Percentiles rank a stretch among this genome's conserved stretches.
Evolutionary conservation across 1,140 invertebrate genomes (phyloP).

Genomic region (Macrobrachium rosenbergii): DNA sequence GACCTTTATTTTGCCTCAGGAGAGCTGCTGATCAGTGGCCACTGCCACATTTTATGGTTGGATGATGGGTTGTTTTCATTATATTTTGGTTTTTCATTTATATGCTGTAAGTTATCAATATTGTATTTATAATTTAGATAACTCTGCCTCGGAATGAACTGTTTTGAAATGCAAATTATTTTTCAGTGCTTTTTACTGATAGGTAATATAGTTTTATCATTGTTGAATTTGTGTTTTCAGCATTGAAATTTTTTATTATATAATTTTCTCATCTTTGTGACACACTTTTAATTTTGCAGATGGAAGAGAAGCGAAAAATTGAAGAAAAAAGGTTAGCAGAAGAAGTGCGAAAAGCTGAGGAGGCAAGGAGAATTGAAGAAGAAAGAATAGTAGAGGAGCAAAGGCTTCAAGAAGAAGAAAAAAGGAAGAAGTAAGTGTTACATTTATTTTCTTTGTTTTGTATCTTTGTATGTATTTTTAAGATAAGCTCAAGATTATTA

Average conservation of each 20-base stretch:
- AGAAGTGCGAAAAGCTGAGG: conserved; percentile 24
- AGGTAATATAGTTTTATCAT: too few relatives aligned
- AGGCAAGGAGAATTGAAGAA: conserved; percentile 27
- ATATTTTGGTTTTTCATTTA: too few relatives aligned
- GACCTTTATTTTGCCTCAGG: too few relatives aligned
- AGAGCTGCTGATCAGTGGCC: too few relatives aligned
- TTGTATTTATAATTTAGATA: too few relatives aligned
- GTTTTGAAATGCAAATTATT: not conserved
- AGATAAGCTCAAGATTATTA: too few relatives aligned
- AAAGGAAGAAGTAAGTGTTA: not conserved
- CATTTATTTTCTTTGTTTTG: not conserved
- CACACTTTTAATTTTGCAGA: not conserved
- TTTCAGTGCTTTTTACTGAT: too few relatives aligned
- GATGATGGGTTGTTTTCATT: too few relatives aligned
- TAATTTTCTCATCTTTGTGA: not conserved
- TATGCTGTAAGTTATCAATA: too few relatives aligned
- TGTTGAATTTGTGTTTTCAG: too few relatives aligned
- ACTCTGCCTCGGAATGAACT: not conserved
- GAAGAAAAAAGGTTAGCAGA: conserved; percentile 38
- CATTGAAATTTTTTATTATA: not conserved
- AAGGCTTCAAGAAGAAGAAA: conserved; percentile 10
- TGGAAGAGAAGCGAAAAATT: conserved; percentile 20
- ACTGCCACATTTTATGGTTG: too few relatives aligned
- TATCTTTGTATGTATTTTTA: too few relatives aligned
- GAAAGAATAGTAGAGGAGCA: conserved; percentile 21